Evolutionary conservation across 2,888 invertebrate species (phyloP).

Genomic region (Eristalis tenax): DNA sequence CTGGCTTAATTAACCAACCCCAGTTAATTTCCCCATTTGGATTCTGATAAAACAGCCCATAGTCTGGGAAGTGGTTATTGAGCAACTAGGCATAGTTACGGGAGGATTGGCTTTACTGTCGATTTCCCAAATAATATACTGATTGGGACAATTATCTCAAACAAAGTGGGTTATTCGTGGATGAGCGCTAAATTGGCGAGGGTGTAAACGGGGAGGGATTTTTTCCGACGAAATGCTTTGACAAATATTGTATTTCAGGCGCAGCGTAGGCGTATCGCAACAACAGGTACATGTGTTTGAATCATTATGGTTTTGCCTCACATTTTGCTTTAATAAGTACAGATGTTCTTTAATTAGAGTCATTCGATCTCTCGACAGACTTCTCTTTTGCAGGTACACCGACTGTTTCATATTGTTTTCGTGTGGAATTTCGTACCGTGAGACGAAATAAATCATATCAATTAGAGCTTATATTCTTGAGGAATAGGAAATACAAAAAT

Average conservation of each 20-base stretch:
- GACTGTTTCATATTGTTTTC: background rate
- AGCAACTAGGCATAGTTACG: background rate
- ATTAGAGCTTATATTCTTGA: background rate
- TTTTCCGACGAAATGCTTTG: too few species aligned
- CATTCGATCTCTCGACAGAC: too few species aligned
- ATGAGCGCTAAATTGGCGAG: background rate
- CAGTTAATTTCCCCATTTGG: slow-evolving; percentile 1
- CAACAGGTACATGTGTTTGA: too few species aligned
- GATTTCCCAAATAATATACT: background rate
- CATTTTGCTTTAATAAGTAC: too few species aligned
- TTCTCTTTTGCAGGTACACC: too few species aligned
- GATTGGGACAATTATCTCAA: background rate
- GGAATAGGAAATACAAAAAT: background rate
- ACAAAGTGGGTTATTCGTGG: background rate
- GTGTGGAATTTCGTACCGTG: background rate
- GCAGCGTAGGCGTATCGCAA: too few species aligned
- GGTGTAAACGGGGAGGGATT: background rate
- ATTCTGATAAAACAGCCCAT: background rate
- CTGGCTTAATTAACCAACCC: slow-evolving; percentile 4
- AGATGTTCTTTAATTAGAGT: too few species aligned
- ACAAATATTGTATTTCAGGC: too few species aligned
- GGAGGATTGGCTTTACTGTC: background rate
- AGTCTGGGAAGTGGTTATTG: background rate
- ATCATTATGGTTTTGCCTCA: too few species aligned
- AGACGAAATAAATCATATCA: background rate